Conservation (phyloP, 2,113 vertebrate genomes). For the Gnathonemus echidnorhynchus region DNA sequence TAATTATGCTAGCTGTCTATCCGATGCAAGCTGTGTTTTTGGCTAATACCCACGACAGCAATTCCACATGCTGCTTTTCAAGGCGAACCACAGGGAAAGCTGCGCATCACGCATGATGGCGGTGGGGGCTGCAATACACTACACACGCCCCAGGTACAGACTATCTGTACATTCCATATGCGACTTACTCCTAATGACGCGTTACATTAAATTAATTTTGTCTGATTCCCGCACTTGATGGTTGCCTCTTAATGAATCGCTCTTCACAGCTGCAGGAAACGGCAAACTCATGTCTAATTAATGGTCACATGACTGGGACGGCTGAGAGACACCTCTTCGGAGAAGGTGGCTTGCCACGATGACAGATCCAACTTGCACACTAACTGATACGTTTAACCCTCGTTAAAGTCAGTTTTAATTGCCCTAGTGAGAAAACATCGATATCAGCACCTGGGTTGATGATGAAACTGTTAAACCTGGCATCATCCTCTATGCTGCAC, state of each 20-base stretch:
- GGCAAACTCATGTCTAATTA: neutral
- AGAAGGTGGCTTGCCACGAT: neutral
- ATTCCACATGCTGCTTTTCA: conserved; percentile 29
- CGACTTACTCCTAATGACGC: neutral
- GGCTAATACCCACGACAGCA: conserved; percentile 24
- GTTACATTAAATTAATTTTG: neutral
- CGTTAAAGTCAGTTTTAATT: neutral
- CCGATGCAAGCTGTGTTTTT: conserved; percentile 32
- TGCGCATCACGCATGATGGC: neutral
- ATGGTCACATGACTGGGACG: neutral
- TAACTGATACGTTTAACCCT: neutral
- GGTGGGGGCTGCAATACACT: neutral
- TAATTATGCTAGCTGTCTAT: conserved; percentile 42
- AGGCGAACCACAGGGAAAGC: conserved; percentile 27
- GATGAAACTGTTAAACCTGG: neutral
- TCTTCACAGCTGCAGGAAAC: neutral
- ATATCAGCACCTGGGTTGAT: neutral
- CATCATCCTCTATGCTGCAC: neutral
- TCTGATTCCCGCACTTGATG: neutral
- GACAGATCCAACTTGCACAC: neutral
- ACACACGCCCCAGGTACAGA: neutral
- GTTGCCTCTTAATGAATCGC: neutral
- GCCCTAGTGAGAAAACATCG: neutral
- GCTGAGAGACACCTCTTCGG: neutral
- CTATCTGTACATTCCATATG: neutral